Conservation (phyloP, 2,113 vertebrate genomes). For the Passer domesticus region DNA sequence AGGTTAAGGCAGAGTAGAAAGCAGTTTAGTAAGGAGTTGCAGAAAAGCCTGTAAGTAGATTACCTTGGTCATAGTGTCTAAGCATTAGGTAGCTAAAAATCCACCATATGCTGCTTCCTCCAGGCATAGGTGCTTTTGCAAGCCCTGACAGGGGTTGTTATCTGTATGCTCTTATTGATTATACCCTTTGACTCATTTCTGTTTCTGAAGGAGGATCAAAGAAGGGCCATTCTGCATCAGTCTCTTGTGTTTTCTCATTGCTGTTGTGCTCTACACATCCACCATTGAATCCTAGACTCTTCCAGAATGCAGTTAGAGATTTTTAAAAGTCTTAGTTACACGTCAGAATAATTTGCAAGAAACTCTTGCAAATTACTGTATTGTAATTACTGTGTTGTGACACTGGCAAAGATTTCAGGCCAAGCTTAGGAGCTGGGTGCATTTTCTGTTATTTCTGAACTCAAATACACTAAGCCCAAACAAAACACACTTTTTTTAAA, state of each 20-base stretch:
- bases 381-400: not conserved
- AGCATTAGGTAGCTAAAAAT: not conserved
- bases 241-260: not conserved
- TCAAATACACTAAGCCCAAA: not conserved
- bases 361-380: not conserved
- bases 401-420: not conserved
- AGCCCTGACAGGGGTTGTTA: not conserved
- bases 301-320: too few species aligned
- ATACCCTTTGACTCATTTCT: not conserved
- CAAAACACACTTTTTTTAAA: not conserved
- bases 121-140: not conserved
- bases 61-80: not conserved
- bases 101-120: not conserved
- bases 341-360: not conserved
- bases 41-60: not conserved
- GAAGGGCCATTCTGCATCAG: not conserved
- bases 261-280: not conserved
- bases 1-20: not conserved
- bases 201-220: not conserved
- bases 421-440: not conserved
- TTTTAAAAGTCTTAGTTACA: accelerated
- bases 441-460: not conserved
- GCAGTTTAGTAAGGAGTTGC: not conserved
- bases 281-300: not conserved
- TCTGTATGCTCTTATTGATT: not conserved